Percentiles rank a stretch among this genome's conserved stretches.
These are phyloP conservation scores for Characodon lateralis DNA, from an alignment of 2,797 vertebrate species.

Conservation along the genomic window DNA sequence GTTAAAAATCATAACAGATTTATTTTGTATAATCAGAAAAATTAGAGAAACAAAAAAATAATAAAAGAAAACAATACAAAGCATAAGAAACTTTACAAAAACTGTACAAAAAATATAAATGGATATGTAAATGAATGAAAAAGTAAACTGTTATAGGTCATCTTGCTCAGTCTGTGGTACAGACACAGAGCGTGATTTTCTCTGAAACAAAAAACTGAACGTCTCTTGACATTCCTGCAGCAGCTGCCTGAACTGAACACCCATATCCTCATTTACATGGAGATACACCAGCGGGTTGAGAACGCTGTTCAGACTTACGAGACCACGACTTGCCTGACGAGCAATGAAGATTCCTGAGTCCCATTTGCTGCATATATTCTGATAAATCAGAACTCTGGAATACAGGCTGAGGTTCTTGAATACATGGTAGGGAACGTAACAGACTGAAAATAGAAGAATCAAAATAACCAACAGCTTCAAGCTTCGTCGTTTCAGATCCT, in stretches of 20 bases:
- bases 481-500: slow-evolving; percentile 68
- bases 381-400: slow-evolving; percentile 56
- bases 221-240: not conserved
- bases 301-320: slow-evolving; percentile 84
- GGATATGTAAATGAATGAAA: no score
- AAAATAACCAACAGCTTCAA: slow-evolving; percentile 76
- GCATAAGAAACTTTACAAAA: no score
- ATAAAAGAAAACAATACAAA: not conserved
- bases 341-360: slow-evolving; percentile 65
- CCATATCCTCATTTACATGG: slow-evolving; percentile 66
- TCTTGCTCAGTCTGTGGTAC: not conserved
- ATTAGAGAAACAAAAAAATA: no score
- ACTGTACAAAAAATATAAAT: not conserved
- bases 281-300: slow-evolving; percentile 86
- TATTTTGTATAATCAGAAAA: not conserved
- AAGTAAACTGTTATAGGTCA: not conserved
- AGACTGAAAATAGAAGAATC: slow-evolving; percentile 82
- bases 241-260: slow-evolving; percentile 5
- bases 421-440: slow-evolving; percentile 84
- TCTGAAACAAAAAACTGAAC: not conserved
- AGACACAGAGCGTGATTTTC: no score
- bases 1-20: not conserved
- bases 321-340: slow-evolving; percentile 80
- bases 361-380: slow-evolving; percentile 49
- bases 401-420: slow-evolving; percentile 82